These are phyloP conservation scores for Diaperis boleti DNA, from an alignment of 2,888 invertebrate species.

Conservation along the genomic window DNA sequence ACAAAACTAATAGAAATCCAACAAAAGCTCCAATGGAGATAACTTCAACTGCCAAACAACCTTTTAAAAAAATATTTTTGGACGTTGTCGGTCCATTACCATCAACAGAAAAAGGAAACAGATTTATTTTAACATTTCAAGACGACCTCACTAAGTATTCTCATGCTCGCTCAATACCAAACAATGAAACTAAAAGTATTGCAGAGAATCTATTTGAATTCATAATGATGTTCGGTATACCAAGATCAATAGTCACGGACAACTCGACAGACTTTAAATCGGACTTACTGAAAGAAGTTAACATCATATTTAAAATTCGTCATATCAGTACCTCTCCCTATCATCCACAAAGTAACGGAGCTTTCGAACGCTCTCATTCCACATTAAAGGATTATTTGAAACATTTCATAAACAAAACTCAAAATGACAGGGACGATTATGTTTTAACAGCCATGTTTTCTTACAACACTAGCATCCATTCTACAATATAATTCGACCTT, in stretches of 20 bases:
- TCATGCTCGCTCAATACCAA: constrained; percentile 6
- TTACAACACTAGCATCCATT: constrained; percentile 48
- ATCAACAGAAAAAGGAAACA: constrained; percentile 4
- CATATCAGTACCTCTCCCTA: constrained; percentile 1
- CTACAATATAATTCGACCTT: constrained; percentile 47
- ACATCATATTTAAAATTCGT: constrained; percentile 2
- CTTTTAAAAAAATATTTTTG: constrained; percentile 16
- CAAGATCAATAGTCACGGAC: too few relatives aligned
- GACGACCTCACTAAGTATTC: constrained; percentile 9
- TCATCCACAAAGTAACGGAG: constrained; percentile 13
- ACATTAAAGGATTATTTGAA: constrained; percentile 17
- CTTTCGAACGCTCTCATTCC: not conserved
- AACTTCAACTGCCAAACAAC: constrained; percentile 8
- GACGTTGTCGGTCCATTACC: constrained; percentile 26
- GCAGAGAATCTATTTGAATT: constrained; percentile 43
- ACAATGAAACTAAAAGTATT: constrained; percentile 12
- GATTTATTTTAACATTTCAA: too few relatives aligned
- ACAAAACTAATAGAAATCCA: constrained; percentile 2
- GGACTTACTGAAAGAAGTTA: too few relatives aligned
- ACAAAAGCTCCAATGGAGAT: constrained; percentile 19
- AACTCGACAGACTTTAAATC: too few relatives aligned
- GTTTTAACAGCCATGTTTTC: constrained; percentile 51
- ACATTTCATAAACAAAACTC: constrained; percentile 1
- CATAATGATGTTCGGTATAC: too few relatives aligned
- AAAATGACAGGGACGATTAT: constrained; percentile 54